Evolutionary conservation across 2,113 vertebrate species (phyloP).

Genomic region (Pelodiscus sinensis): DNA sequence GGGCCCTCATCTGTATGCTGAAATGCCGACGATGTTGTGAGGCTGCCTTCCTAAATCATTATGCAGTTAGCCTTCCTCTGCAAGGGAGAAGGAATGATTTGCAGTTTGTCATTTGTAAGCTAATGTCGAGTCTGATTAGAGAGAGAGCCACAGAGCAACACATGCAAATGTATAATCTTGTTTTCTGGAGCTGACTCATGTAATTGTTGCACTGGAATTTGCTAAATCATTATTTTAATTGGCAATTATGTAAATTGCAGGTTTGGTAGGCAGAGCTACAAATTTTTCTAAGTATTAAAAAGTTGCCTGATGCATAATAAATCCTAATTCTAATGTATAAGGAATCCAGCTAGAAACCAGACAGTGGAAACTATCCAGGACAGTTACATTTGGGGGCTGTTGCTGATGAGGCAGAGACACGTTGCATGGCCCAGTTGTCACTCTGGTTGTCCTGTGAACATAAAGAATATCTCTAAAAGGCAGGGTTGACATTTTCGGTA

Average conservation of each 20-base stretch:
- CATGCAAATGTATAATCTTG: background rate
- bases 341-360: background rate
- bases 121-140: background rate
- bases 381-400: background rate
- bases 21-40: background rate
- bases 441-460: constrained; percentile 6
- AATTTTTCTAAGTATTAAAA: background rate
- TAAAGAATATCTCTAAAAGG: background rate
- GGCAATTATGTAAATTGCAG: constrained; percentile 43
- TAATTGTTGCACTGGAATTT: constrained; percentile 18
- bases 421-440: accelerated
- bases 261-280: background rate
- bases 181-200: constrained; percentile 14
- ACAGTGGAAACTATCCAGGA: background rate
- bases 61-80: background rate
- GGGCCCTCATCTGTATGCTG: background rate
- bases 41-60: constrained; percentile 22
- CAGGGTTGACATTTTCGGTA: background rate
- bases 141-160: background rate
- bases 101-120: background rate
- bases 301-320: background rate
- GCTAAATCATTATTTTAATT: constrained; percentile 38
- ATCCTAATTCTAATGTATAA: background rate
- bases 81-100: background rate
- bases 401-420: background rate